Evolutionary conservation across 2,888 invertebrate species (phyloP), one percentile per base, ranked within the genome.

Genomic region (Pediacus dermestoides): DNA sequence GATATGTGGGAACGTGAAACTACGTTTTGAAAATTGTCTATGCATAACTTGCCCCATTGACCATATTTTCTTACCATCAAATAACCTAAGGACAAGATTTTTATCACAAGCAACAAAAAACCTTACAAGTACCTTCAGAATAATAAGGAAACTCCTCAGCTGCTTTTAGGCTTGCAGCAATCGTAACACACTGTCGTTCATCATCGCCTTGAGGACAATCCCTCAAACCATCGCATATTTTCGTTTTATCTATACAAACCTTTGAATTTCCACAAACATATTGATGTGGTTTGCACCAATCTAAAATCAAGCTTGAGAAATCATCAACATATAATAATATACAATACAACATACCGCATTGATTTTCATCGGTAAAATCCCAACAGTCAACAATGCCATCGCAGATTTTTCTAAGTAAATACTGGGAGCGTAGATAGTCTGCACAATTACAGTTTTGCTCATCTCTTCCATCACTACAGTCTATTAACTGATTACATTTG

Each of bases 331-430:
- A n/a, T n/a, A 26, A 4, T 26, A 26, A 26, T 26, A 21, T 7
- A 21, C 21, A n/a, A 26, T n/a, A 26, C 4, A 18, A 18, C 68
- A 68, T 73, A 85, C 85, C 85, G 63, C 87, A 86, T 50, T 80
- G 74, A 55, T 78, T 78, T 67, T 87, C 87, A 63, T 87, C 87
- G 1, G 85, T 81, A 60, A 79, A 85, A 62, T 88, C 88, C 80
- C 82, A 83, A 57, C 88, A 88, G 58, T 88, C 87, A 1, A 84
- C 78, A 14, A 83, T 74, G 1, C 87, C 87, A 55, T 88, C 88
- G 59, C 88, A 88, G 32, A 88, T 81, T 66, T 88, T 87, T 8
- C 82, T 74, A 43, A 79, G 72, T 1, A 84, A 72, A 47, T 78
- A 77, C 56, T 85, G 84, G 1, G 83, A 78, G 37, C 74, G 74